Evolutionary conservation across 2,797 vertebrate species (phyloP).

Genomic region (Bradypodion pumilum): DNA sequence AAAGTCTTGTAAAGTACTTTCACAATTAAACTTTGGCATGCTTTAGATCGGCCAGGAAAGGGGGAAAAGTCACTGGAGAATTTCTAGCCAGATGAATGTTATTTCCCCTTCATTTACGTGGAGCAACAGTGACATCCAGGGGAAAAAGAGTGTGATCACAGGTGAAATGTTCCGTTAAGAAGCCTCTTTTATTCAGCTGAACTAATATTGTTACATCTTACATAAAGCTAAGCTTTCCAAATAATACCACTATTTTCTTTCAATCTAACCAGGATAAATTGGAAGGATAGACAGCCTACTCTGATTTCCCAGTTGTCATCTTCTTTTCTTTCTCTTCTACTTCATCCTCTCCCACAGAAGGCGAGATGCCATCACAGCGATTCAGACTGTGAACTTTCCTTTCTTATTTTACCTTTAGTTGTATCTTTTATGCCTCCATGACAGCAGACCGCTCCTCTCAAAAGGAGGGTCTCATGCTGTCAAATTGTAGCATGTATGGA

Average conservation of each 20-base stretch:
- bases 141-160: conserved; percentile 65
- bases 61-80: background rate
- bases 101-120: background rate
- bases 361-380: no score
- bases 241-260: background rate
- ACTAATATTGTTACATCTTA: accelerated
- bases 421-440: background rate
- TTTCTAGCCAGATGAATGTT: background rate
- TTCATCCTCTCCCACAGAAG: no score
- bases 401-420: background rate
- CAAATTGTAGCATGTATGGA: no score
- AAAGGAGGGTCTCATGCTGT: no score
- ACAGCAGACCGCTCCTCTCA: background rate
- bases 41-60: background rate
- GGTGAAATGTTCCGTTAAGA: conserved; percentile 6
- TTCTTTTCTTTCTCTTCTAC: background rate
- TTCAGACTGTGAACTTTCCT: background rate
- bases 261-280: background rate
- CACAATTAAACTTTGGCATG: conserved; percentile 10
- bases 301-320: background rate
- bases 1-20: background rate
- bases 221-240: background rate
- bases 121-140: conserved; percentile 80
- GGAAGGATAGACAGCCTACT: background rate
- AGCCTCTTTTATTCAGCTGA: accelerated